Conservation (phyloP, 2,113 vertebrate species). For the Tympanuchus pallidicinctus region DNA sequence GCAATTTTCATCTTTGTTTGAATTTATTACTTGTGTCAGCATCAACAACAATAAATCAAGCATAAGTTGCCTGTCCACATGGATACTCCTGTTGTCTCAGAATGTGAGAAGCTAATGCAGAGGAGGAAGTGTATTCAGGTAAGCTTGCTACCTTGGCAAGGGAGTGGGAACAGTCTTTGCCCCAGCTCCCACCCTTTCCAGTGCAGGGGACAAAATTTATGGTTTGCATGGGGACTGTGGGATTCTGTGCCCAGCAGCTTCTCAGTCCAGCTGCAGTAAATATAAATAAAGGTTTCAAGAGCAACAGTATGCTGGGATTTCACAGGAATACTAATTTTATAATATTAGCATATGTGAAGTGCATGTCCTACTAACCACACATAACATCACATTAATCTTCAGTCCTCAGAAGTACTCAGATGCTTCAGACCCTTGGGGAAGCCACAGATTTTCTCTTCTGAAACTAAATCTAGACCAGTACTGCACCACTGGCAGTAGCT, state of each 20-base stretch:
- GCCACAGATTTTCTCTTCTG: background rate
- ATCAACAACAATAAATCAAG: constrained; percentile 64
- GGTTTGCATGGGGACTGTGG: accelerated
- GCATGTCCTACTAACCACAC: background rate
- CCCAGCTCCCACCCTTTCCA: background rate
- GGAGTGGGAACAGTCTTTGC: background rate
- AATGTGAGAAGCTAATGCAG: background rate
- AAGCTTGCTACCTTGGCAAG: background rate
- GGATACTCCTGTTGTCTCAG: constrained; percentile 36
- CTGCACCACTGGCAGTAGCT: accelerated
- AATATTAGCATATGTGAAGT: background rate
- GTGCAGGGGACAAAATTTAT: background rate
- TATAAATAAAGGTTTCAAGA: background rate
- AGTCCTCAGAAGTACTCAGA: background rate
- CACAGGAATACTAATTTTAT: background rate
- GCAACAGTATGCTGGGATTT: background rate
- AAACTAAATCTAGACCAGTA: background rate
- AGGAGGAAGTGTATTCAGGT: constrained; percentile 32
- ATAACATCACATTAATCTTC: background rate
- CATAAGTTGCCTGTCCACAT: background rate
- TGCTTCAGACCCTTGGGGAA: background rate
- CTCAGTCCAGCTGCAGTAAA: background rate
- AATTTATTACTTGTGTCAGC: constrained; percentile 70
- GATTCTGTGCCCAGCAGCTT: background rate
- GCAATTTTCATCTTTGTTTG: constrained; percentile 70